Base-by-base conservation (phyloP, 1,140 invertebrate species). In the Drosophila rufa region DNA sequence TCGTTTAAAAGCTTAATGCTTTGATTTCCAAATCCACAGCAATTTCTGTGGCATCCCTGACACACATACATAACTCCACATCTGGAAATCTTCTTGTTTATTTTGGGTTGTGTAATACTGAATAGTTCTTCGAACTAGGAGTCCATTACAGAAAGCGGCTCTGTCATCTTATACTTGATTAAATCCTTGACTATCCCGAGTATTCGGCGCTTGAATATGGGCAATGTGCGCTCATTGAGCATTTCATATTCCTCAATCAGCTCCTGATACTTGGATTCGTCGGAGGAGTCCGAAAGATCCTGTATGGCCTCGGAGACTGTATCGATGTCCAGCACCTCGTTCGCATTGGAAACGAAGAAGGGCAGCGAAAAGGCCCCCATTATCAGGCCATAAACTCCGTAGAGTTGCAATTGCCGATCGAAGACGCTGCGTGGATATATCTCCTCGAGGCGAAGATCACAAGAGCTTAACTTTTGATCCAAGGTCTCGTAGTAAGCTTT, bases 401-500 rank as follows among this genome's bases (percentile, higher is more conserved):
- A 84, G 4, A 73, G 60, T 1, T 71, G 43, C 14, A 89, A 48
- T 40, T 91, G 87, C 3, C 75, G 64, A 14, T 78, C 33, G 42
- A 89, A 91, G 17, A 85, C 50, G 7, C 42, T 30, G 14, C 64
- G 75, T 6, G 94, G 80, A 91, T 94, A 94, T 30, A 94, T n/a
- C 30, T 92, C 86, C n/a, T 92, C 75, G 0, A 93, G 68, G 45
- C 93, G 45, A 5, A 94, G 93, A 25, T 92, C 93, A 40, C 94
- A 92, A 2, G 73, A 40, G 14, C 57, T 66, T 36, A 94, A 87
- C 14, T 80, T 86, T 3, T 66, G 61, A 12, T 73, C 74, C 5
- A 94, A 40, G 47, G 92, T 85, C 0, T 92, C 25, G 30, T 94
- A 81, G 70, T 94, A 94, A 30, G 84, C 62, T 45, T 93, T 78